Conservation (phyloP, 2,888 invertebrate genomes). For the Stenodema calcarata region DNA sequence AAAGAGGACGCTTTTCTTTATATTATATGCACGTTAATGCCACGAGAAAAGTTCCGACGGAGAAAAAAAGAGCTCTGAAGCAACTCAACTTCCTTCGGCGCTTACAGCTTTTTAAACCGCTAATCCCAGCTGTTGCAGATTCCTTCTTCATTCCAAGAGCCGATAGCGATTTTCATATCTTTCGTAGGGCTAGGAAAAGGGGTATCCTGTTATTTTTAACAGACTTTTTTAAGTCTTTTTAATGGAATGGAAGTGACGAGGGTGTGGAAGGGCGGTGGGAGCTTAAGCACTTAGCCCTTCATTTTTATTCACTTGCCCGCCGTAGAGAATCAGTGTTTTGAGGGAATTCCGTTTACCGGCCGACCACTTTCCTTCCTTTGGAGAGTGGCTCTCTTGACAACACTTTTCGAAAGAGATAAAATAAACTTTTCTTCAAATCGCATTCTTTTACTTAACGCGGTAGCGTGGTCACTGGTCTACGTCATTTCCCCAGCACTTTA, state of each 20-base stretch:
- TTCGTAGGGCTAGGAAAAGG: neutral
- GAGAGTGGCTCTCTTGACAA: neutral
- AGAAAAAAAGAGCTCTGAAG: neutral
- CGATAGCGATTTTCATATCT: neutral
- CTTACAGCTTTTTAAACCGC: neutral
- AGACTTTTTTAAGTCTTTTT: slow-evolving; percentile 1
- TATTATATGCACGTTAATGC: neutral
- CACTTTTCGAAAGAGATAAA: neutral
- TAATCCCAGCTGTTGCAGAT: neutral
- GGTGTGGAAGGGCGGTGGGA: neutral
- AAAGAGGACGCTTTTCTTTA: neutral
- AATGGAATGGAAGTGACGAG: neutral
- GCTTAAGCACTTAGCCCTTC: slow-evolving; percentile 16
- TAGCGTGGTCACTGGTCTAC: neutral
- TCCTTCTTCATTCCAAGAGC: neutral
- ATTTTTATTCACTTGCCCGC: slow-evolving; percentile 19
- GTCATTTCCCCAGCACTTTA: neutral
- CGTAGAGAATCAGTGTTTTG: slow-evolving; percentile 4
- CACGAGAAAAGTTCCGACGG: neutral
- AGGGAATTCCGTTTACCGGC: neutral
- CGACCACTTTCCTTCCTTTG: neutral
- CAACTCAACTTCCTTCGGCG: neutral
- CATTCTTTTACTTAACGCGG: neutral
- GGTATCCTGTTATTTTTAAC: neutral
- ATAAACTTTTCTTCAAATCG: neutral